Evolutionary conservation across 2,888 invertebrate species (phyloP), one percentile per base, ranked within the genome.

Genomic region (Parapristionchus giblindavisi): DNA sequence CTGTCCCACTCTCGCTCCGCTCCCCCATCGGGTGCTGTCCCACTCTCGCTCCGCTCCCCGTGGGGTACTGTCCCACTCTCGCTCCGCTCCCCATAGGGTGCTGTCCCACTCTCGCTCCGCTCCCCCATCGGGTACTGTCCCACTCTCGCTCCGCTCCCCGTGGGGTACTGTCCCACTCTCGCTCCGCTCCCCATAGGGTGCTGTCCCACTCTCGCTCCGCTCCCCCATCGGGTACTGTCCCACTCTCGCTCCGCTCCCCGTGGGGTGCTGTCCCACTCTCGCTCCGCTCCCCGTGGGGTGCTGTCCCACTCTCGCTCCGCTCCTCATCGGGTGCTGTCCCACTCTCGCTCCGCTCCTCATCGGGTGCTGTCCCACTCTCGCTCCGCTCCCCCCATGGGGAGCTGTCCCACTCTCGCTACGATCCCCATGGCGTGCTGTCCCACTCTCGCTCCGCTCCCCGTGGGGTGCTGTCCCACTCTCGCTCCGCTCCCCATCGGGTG

Each of bases 11-110:
- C 14, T 24, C 8, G 6, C 32, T 51, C 8, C 29, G 21, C 32
- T 14, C 70, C 3, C 40, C 40, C 17, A 32, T 34, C 27, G 5
- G 29, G 79, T 80, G 68, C 88, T 91, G 24, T 60, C 74, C 89
- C 97, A 98, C 17, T 93, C 92, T 79, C 96, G 91, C 81, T 92
- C 92, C 84, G 96, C 93, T n/a, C n/a, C n/a, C n/a, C n/a, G n/a
- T n/a, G n/a, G n/a, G n/a, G n/a, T n/a, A n/a, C n/a, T n/a, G 21
- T 14, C 52, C 5, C 52, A 24, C 3, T 6, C 14, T 24, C 8
- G 6, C 32, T 51, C 8, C 29, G 21, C 32, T 14, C 70, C 3
- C 40, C 40, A n/a, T n/a, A n/a, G 17, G 17, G 8, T 14, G 8
- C 8, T 14, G 8, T 29, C 4, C 32, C 3, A 56, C 27, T 29